A percentile compares a stretch with the other conserved stretches of the same genome.
Conservation (phyloP, 2,113 vertebrate genomes). For the Rhinolophus sinicus region DNA sequence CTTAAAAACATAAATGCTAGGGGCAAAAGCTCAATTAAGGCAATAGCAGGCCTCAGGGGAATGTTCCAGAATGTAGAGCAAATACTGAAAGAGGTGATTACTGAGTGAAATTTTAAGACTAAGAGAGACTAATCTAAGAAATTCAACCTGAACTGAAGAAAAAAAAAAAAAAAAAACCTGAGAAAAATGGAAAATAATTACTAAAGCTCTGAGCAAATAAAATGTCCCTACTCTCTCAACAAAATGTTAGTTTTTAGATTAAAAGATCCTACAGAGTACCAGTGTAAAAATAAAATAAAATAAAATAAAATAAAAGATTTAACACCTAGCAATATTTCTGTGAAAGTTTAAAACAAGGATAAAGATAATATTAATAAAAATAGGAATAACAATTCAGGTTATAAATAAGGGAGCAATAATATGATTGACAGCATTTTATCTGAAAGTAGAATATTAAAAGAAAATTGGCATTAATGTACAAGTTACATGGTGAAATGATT, state of each 20-base stretch:
- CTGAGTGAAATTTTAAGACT: background rate
- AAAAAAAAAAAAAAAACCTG: too few species aligned
- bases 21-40: background rate
- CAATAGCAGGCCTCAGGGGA: background rate
- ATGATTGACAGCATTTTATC: background rate
- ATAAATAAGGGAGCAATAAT: background rate
- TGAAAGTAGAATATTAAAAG: background rate
- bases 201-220: background rate
- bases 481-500: background rate
- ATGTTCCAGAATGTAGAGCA: background rate
- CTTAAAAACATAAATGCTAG: background rate
- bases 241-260: background rate
- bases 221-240: background rate
- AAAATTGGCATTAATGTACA: background rate
- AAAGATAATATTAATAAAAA: background rate
- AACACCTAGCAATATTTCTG: background rate
- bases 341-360: background rate
- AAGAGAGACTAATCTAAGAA: background rate
- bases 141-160: background rate
- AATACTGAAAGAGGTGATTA: background rate
- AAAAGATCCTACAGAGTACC: background rate
- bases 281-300: background rate
- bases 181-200: background rate
- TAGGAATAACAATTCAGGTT: background rate
- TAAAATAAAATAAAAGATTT: background rate